phyloP scores from a whole-genome alignment of 2,113 vertebrate species.

The Rousettus leschenaultii region DNA sequence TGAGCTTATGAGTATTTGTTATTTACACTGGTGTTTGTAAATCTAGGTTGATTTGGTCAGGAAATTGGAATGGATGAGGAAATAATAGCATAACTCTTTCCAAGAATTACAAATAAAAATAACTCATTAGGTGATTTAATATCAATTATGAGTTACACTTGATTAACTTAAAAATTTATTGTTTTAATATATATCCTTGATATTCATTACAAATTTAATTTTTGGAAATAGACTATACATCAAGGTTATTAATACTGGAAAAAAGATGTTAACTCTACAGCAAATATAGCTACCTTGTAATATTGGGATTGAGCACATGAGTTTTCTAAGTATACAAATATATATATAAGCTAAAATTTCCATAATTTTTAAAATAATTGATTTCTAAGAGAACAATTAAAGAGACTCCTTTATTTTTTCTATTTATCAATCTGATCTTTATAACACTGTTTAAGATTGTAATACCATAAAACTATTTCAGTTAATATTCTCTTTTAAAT shows the following conservation, averaged over 20 bases:
- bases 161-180: constrained; percentile 11
- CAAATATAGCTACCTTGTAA: constrained; percentile 59
- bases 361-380: constrained; percentile 71
- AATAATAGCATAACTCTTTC: background rate
- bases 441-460: constrained; percentile 62
- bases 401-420: constrained; percentile 73
- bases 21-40: background rate
- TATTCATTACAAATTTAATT: constrained; percentile 57
- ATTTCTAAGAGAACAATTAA: constrained; percentile 67
- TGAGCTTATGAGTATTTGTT: background rate
- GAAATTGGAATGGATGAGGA: background rate
- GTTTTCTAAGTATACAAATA: constrained; percentile 62
- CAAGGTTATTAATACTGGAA: constrained; percentile 16
- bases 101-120: background rate
- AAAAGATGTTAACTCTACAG: constrained; percentile 50
- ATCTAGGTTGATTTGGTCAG: background rate
- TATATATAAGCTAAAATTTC: constrained; percentile 56
- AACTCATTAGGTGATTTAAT: background rate
- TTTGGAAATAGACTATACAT: constrained; percentile 50
- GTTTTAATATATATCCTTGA: constrained; percentile 49
- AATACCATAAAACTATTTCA: constrained; percentile 37
- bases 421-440: constrained; percentile 63
- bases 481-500: constrained; percentile 63
- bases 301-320: background rate
- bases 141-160: constrained; percentile 35